Evolutionary conservation across 2,797 vertebrate species (phyloP).

Genomic region (Anguilla anguilla): DNA sequence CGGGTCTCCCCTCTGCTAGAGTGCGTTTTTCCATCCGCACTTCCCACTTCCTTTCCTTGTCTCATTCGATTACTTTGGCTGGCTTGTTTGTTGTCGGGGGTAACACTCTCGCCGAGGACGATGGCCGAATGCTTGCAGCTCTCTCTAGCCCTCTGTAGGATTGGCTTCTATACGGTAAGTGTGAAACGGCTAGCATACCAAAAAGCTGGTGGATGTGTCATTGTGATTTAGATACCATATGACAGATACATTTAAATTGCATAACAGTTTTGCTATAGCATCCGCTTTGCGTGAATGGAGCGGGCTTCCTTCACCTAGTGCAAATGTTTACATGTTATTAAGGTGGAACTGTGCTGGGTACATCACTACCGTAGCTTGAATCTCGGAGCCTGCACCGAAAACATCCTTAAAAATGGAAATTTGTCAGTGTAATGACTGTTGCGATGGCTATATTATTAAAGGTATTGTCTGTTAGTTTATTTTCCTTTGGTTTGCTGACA

Average conservation of each 20-base stretch:
- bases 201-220: background rate
- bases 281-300: background rate
- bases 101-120: constrained; percentile 74
- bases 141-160: constrained; percentile 88
- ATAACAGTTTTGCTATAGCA: background rate
- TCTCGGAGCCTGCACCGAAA: background rate
- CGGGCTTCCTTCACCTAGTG: background rate
- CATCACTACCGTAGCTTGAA: background rate
- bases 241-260: background rate
- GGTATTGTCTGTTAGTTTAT: background rate
- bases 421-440: background rate
- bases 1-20: background rate
- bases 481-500: background rate
- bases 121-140: constrained; percentile 93
- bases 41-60: constrained; percentile 36
- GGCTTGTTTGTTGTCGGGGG: constrained; percentile 74
- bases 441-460: constrained; percentile 2
- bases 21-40: background rate
- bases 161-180: constrained; percentile 90
- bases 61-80: constrained; percentile 67
- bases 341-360: constrained; percentile 22
- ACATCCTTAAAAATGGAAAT: constrained; percentile 6
- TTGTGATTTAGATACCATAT: background rate
- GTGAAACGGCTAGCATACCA: background rate
- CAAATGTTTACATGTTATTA: constrained; percentile 31